These are phyloP conservation scores for Halictus quadricinctus DNA, from an alignment of 2,888 invertebrate genomes.

Conservation along the genomic window DNA sequence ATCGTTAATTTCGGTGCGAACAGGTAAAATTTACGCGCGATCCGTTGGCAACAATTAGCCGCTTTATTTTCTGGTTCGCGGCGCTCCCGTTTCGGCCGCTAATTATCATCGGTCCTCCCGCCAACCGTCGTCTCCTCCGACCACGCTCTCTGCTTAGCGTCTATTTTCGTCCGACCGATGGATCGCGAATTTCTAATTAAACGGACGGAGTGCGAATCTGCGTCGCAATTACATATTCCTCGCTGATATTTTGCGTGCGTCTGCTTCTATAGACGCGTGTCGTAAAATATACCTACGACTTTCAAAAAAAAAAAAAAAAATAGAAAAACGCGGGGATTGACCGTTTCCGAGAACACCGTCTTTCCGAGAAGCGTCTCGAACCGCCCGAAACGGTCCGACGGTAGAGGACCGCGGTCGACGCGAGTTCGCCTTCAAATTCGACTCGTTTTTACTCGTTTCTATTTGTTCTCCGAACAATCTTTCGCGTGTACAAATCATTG, in stretches of 20 bases:
- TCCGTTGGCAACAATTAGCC: conserved; percentile 67
- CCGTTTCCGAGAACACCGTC: background rate
- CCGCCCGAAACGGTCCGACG: background rate
- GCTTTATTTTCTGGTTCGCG: conserved; percentile 50
- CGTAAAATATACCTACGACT: background rate
- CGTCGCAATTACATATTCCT: background rate
- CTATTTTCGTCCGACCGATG: conserved; percentile 51
- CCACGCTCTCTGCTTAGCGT: background rate
- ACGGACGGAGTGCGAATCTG: conserved; percentile 32
- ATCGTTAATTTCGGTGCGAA: conserved; percentile 67
- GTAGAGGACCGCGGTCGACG: background rate
- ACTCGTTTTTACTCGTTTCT: background rate
- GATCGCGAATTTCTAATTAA: conserved; percentile 56
- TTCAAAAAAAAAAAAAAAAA: background rate
- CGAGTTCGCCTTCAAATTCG: background rate
- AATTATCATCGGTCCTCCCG: conserved; percentile 55
- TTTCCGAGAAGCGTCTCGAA: background rate
- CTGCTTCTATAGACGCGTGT: too few relatives aligned
- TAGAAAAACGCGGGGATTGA: background rate
- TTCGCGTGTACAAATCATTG: too few relatives aligned
- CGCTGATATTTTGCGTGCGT: background rate
- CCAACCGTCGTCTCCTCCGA: conserved; percentile 42
- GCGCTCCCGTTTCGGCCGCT: conserved; percentile 54
- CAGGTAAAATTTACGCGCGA: conserved; percentile 69
- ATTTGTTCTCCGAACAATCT: too few relatives aligned